Base-by-base conservation (phyloP, 2,888 invertebrate genomes). In the Bombylius major region DNA sequence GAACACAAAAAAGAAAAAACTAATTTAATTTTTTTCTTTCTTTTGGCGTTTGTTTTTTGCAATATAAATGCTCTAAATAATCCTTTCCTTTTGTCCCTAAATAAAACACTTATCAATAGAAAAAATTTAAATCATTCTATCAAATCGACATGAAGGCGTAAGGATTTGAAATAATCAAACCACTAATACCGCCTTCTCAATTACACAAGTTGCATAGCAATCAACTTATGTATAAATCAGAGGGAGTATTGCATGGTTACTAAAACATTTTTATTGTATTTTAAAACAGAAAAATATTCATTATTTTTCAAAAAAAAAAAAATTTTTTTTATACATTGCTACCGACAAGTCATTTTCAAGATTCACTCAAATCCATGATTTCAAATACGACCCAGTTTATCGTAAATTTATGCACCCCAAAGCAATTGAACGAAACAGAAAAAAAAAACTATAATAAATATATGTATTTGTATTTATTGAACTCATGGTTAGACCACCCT, bases 401-500 rank as follows among this genome's bases (percentile, higher is more conserved):
- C 11, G 6, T 47, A 47, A 47, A 47, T 47, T 47, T 47, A 47
- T 47, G 47, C 47, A 47, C 47, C 47, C 47, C 11, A 23, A 42
- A 42, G 9, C 8, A 42, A 42, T 11, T 11, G 11, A 42, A 42
- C 8, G 39, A 8, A 42, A 11, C 9, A 9, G n/a, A n/a, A 36
- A 6, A 36, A 36, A 23, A 23, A 23, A 23, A 23, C 23, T 23
- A 1, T 2, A 23, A 23, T 3, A 23, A 23, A 23, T 23, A 23
- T 2, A 23, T 23, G 3, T 23, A 23, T 23, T 23, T 23, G 23
- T 23, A 23, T 23, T 23, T 23, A 23, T 23, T 23, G 23, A 23
- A 23, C 23, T 23, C 23, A 23, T 23, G 23, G 47, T 31, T 50
- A 47, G 50, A 51, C 55, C 55, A 50, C 55, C 50, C 55, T 45